These are phyloP conservation scores for Cherax quadricarinatus DNA, from an alignment of 1,140 invertebrate genomes.

Conservation along the genomic window DNA sequence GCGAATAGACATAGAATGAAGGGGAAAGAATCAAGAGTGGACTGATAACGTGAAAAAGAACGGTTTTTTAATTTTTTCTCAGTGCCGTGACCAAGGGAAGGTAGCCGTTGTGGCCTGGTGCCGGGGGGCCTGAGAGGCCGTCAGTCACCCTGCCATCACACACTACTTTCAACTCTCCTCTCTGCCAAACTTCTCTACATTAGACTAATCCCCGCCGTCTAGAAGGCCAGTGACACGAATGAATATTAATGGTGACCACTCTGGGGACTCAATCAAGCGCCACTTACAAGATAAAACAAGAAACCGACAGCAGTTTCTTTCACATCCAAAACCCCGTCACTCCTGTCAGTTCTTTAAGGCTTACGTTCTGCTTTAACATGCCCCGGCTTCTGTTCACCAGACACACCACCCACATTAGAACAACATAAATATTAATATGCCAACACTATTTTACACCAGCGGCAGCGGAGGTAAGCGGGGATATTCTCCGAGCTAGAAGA, in stretches of 20 bases:
- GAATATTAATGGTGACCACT: not conserved
- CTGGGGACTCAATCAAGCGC: not conserved
- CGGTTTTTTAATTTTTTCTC: not conserved
- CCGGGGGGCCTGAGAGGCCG: not conserved
- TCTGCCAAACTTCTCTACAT: not conserved
- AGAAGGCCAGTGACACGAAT: not conserved
- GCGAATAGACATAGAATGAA: not conserved
- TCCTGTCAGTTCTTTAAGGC: not conserved
- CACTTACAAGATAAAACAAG: not conserved
- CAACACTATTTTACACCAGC: not conserved
- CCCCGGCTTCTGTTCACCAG: not conserved
- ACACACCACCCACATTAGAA: not conserved
- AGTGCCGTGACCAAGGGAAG: not conserved
- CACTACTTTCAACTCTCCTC: not conserved
- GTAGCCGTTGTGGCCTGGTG: constrained; percentile 8
- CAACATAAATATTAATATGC: not conserved
- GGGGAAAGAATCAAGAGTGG: not conserved
- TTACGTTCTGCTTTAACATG: not conserved
- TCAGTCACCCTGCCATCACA: not conserved
- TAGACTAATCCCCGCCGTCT: not conserved
- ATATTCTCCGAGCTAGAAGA: not conserved
- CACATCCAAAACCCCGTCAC: not conserved
- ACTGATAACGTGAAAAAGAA: not conserved
- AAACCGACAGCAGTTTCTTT: constrained; percentile 15
- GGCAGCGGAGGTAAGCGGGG: not conserved